phyloP scores from a whole-genome alignment of 2,797 vertebrate genomes.

The Pipistrellus nathusii region DNA sequence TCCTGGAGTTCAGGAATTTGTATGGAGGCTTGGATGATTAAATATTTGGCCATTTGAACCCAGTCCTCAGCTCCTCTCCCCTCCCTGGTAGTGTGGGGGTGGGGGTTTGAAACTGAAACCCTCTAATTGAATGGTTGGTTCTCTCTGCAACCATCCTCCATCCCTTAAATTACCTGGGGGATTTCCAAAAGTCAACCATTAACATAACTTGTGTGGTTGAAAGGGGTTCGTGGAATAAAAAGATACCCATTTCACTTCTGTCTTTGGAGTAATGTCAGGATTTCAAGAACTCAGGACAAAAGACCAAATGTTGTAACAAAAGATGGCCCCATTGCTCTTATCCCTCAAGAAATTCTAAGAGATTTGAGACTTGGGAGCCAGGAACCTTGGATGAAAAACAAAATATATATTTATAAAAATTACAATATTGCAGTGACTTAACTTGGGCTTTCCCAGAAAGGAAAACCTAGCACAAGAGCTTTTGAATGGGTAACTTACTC shows the following conservation, averaged over 20 bases:
- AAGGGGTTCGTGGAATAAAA: not conserved
- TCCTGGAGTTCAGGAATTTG: not conserved
- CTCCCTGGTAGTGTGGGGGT: not conserved
- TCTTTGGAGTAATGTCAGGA: not conserved
- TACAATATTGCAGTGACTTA: not conserved
- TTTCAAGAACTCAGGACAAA: not conserved
- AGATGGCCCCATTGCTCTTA: not conserved
- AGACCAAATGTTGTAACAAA: not conserved
- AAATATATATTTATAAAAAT: conserved; percentile 38
- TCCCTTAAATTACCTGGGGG: not conserved
- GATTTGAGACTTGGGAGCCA: not conserved
- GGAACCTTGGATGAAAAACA: conserved; percentile 8
- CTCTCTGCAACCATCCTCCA: not conserved
- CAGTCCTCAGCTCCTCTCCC: not conserved
- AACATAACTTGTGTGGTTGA: not conserved
- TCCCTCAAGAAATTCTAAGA: not conserved
- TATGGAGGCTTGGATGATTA: not conserved
- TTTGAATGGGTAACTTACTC: not conserved
- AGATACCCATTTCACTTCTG: not conserved
- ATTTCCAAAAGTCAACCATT: conserved; percentile 14
- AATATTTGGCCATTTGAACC: not conserved
- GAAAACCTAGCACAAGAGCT: not conserved
- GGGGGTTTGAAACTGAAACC: not conserved
- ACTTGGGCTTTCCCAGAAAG: not conserved
- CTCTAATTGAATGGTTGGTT: not conserved